Evolutionary conservation across 2,797 vertebrate genomes (phyloP), one percentile per base, ranked within the genome.

Genomic region (Bovichtus diacanthus): DNA sequence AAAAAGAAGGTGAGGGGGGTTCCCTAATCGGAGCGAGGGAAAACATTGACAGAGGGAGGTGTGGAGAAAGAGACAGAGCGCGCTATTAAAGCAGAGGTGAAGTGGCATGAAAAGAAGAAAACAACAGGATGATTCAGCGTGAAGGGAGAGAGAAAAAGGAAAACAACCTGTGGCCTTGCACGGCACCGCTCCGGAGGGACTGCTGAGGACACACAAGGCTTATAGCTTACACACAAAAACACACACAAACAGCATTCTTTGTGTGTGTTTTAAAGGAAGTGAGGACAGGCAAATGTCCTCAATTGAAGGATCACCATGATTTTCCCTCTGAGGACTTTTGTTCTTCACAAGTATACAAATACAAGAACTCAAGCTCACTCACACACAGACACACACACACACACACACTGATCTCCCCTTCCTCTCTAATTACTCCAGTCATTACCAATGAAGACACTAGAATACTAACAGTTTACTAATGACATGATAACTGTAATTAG

Each of bases 401-500:
- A 29, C 63, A 71, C 62, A 59, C 6, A 15, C 73, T 10, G 50
- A 59, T 70, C 46, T 72, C 66, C 78, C 36, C 65, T 59, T 71
- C 72, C 78, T 64, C 78, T 77, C 79, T 88, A 89, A 92, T 90
- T 89, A 91, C 85, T 80, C 77, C 76, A 82, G 87, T 91, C 88
- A 92, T 94, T 94, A 92, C 86, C 82, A 87, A 73, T 80, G 79
- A 91, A 89, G 90, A 91, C 83, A 78, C 80, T 72, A 54, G 80
- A 89, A 91, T 87, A 85, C 86, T 82, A 92, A 85, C 88, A 83
- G 88, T 90, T 91, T 90, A 88, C 90, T 93, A 93, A 94, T 92
- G 88, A 91, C 90, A 92, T 94, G 91, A 94, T 92, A 94, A 92
- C 89, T 92, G 87, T 93, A 93, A 94, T 94, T 94, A 94, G 78